Conservation (phyloP, 2,113 vertebrate genomes). For the Polyodon spathula region DNA sequence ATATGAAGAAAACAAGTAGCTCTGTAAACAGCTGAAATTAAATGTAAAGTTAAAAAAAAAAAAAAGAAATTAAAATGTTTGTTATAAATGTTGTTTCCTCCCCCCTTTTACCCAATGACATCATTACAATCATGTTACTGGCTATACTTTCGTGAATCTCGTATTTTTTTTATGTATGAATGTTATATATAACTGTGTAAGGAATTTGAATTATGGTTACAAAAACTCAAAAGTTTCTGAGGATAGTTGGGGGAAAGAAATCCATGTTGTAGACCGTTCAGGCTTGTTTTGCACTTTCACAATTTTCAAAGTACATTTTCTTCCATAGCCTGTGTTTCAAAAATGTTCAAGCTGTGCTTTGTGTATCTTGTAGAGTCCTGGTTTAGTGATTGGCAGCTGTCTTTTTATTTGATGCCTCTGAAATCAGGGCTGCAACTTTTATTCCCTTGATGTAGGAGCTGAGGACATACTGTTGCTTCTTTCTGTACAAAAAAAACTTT, state of each 20-base stretch:
- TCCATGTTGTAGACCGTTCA: slow-evolving; percentile 62
- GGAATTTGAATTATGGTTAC: slow-evolving; percentile 65
- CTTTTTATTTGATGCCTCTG: slow-evolving; percentile 57
- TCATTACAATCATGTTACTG: slow-evolving; percentile 58
- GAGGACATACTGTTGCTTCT: slow-evolving; percentile 75
- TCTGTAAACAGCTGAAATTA: slow-evolving; percentile 55
- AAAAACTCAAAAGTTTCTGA: slow-evolving; percentile 53
- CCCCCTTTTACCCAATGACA: slow-evolving; percentile 65
- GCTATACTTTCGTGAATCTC: slow-evolving; percentile 60
- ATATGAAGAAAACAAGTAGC: slow-evolving; percentile 55
- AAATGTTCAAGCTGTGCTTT: slow-evolving; percentile 64
- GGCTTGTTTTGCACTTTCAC: slow-evolving; percentile 92
- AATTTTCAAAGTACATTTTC: slow-evolving; percentile 78
- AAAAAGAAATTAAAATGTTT: slow-evolving; percentile 31
- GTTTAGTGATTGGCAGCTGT: slow-evolving; percentile 65
- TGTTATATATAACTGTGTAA: slow-evolving; percentile 68
- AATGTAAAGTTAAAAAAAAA: slow-evolving; percentile 20
- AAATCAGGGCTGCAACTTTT: slow-evolving; percentile 49
- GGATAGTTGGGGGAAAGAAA: slow-evolving; percentile 46
- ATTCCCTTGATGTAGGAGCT: slow-evolving; percentile 48
- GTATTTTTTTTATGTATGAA: slow-evolving; percentile 65
- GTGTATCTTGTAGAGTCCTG: slow-evolving; percentile 75
- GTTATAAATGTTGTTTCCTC: slow-evolving; percentile 44
- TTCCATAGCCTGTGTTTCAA: slow-evolving; percentile 82
- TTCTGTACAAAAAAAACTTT: slow-evolving; percentile 83